Evolutionary conservation across 2,888 invertebrate species (phyloP).

Genomic region (Nasonia oneida): DNA sequence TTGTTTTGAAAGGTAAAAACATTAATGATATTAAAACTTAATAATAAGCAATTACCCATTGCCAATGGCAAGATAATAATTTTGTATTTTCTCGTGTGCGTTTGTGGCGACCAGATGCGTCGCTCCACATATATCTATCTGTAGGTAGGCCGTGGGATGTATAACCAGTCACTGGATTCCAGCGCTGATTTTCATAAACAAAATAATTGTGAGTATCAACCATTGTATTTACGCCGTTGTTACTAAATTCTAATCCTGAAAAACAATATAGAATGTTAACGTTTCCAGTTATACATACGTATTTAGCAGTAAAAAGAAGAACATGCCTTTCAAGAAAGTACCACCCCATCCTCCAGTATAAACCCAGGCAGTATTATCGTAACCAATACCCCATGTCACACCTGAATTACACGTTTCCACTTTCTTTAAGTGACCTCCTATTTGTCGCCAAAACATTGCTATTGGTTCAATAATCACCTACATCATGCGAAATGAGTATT

Average conservation of each 20-base stretch:
- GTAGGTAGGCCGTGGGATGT: slow-evolving; percentile 92
- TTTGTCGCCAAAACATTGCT: slow-evolving; percentile 91
- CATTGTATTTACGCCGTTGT: slow-evolving; percentile 86
- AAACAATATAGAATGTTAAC: slow-evolving; percentile 30
- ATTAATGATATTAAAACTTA: not conserved
- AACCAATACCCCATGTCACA: slow-evolving; percentile 95
- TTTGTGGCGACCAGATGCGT: slow-evolving; percentile 90
- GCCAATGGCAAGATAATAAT: slow-evolving; percentile 92
- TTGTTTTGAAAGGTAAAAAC: not conserved
- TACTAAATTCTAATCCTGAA: slow-evolving; percentile 81
- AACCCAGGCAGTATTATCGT: slow-evolving; percentile 93
- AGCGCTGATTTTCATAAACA: slow-evolving; percentile 96
- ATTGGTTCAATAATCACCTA: slow-evolving; percentile 85
- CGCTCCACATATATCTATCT: slow-evolving; percentile 95
- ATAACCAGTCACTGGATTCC: slow-evolving; percentile 95
- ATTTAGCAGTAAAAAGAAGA: not conserved
- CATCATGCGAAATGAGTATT: slow-evolving; percentile 50
- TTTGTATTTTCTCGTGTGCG: slow-evolving; percentile 92
- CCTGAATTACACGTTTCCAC: slow-evolving; percentile 89
- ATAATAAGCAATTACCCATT: slow-evolving; percentile 84
- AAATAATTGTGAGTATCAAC: slow-evolving; percentile 92
- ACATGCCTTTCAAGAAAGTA: slow-evolving; percentile 85
- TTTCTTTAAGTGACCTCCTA: slow-evolving; percentile 91
- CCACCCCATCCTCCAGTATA: slow-evolving; percentile 96
- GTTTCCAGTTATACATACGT: not conserved